A percentile compares a stretch with the other conserved stretches of the same genome.
Evolutionary conservation across 2,888 invertebrate species (phyloP).

Genomic region (Xestia c-nigrum): DNA sequence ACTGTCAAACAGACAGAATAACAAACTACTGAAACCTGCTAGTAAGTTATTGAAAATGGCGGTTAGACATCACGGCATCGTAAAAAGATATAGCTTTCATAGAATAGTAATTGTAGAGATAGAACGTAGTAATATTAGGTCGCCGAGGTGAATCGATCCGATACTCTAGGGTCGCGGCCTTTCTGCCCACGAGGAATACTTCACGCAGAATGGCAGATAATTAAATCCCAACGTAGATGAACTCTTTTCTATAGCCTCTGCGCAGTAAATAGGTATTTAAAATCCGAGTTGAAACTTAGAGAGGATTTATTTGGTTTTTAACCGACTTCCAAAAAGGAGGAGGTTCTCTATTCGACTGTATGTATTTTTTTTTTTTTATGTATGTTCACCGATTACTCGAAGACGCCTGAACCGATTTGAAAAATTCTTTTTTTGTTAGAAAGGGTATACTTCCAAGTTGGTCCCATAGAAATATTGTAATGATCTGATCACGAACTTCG

Average conservation of each 20-base stretch:
- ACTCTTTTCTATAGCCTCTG: neutral
- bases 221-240: neutral
- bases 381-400: too few species aligned
- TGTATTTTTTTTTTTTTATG: too few species aligned
- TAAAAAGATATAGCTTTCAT: neutral
- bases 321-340: too few species aligned
- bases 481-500: too few species aligned
- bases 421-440: too few species aligned
- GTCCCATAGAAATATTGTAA: too few species aligned
- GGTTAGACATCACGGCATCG: neutral
- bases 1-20: too few species aligned
- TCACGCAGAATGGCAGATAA: conserved; percentile 30
- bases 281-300: neutral
- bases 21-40: too few species aligned
- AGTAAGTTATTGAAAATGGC: too few species aligned
- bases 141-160: conserved; percentile 43
- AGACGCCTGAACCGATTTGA: too few species aligned
- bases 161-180: conserved; percentile 37
- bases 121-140: conserved; percentile 35
- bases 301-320: neutral
- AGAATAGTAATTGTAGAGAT: neutral
- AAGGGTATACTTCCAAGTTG: too few species aligned
- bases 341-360: too few species aligned
- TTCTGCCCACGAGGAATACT: conserved; percentile 34
- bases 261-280: neutral